phyloP scores from a whole-genome alignment of 2,888 invertebrate species.

The Dioctria linearis region DNA sequence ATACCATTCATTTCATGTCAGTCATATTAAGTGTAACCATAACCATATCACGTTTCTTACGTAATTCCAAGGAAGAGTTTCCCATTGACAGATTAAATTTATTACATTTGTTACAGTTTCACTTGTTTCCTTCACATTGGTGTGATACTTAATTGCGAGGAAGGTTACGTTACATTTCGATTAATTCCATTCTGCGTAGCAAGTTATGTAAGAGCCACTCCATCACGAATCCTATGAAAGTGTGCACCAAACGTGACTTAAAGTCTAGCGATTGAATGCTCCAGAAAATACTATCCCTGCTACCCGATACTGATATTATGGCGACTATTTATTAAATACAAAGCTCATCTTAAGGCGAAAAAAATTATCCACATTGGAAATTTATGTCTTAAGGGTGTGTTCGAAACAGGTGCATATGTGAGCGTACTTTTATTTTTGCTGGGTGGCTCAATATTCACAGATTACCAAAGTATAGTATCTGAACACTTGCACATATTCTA shows the following conservation, averaged over 20 bases:
- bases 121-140: neutral
- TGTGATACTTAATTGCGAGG: neutral
- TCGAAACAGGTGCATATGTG: neutral
- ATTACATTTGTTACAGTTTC: conserved; percentile 3
- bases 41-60: neutral
- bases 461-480: neutral
- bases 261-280: too few relatives aligned
- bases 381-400: neutral
- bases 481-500: neutral
- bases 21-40: neutral
- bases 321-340: neutral
- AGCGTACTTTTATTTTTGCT: neutral
- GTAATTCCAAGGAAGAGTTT: neutral
- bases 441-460: neutral
- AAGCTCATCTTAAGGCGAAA: neutral
- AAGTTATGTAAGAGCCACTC: neutral
- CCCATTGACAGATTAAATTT: neutral
- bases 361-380: neutral
- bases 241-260: neutral
- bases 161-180: neutral
- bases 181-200: neutral
- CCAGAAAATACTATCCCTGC: too few relatives aligned
- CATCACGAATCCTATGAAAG: neutral
- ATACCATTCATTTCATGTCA: neutral
- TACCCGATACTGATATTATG: neutral